Percentiles rank a stretch among this genome's conserved stretches.
phyloP scores from a whole-genome alignment of 92 coral and sea anemone species.

The Paragorgia papillata region DNA sequence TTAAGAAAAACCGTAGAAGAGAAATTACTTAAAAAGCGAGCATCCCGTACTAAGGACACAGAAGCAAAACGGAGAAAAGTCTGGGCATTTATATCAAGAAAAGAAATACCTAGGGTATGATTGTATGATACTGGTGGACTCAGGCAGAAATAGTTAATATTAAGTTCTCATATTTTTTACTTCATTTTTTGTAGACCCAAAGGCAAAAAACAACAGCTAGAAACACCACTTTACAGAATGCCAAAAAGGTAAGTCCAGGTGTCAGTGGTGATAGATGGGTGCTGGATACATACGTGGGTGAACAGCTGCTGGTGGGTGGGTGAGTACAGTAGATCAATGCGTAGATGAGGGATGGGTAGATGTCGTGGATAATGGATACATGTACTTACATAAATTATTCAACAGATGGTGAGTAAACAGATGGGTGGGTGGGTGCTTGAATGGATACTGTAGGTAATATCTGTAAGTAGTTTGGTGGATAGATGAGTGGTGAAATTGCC shows the following conservation, averaged over 20 bases:
- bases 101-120: slow-evolving; percentile 93
- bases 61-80: slow-evolving; percentile 89
- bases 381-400: too few species aligned
- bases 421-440: too few species aligned
- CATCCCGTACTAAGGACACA: slow-evolving; percentile 80
- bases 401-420: too few species aligned
- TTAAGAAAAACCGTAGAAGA: slow-evolving; percentile 73
- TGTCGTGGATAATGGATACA: too few species aligned
- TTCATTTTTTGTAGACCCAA: slow-evolving; percentile 70
- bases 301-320: too few species aligned
- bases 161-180: neutral
- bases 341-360: too few species aligned
- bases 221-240: slow-evolving; percentile 89
- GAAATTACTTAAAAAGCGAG: slow-evolving; percentile 71
- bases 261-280: too few species aligned
- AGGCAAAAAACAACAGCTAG: slow-evolving; percentile 92
- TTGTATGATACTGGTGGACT: neutral
- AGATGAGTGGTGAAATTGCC: too few species aligned
- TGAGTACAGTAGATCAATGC: too few species aligned
- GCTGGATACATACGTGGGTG: too few species aligned
- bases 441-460: too few species aligned
- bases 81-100: slow-evolving; percentile 89
- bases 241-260: slow-evolving; percentile 76
- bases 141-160: neutral
- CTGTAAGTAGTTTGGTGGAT: too few species aligned